A percentile compares a stretch with the other conserved stretches of the same genome.
Conservation (phyloP, 2,888 invertebrate genomes). For the Hipparchia semele region DNA sequence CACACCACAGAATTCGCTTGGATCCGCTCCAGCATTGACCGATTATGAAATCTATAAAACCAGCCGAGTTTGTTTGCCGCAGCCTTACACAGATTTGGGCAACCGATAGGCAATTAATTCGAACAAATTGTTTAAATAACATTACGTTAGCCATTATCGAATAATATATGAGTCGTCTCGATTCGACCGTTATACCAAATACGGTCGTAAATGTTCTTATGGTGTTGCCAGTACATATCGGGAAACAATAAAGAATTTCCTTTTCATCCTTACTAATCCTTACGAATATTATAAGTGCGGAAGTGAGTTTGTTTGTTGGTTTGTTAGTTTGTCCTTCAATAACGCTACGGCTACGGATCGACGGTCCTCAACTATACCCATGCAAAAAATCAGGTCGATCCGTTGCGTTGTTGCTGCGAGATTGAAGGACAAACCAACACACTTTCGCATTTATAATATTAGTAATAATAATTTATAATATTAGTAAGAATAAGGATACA, state of each 20-base stretch:
- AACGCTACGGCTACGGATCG: too few species aligned
- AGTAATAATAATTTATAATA: too few species aligned
- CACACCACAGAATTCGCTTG: constrained; percentile 49
- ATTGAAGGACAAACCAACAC: too few species aligned
- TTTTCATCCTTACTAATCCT: neutral
- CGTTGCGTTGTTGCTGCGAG: too few species aligned
- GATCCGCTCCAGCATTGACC: constrained; percentile 65
- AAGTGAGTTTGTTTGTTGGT: too few species aligned
- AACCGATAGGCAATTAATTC: constrained; percentile 45
- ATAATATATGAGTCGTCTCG: too few species aligned
- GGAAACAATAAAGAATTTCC: neutral
- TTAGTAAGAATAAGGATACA: too few species aligned
- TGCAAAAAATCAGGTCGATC: too few species aligned
- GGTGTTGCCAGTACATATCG: constrained; percentile 3
- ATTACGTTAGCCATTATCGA: constrained; percentile 19
- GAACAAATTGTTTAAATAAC: constrained; percentile 27
- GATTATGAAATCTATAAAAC: constrained; percentile 74
- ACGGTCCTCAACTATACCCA: too few species aligned
- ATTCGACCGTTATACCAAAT: constrained; percentile 1
- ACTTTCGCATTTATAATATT: too few species aligned
- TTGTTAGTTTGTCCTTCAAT: too few species aligned
- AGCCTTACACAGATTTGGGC: constrained; percentile 48
- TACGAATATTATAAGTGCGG: too few species aligned
- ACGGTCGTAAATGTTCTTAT: neutral
- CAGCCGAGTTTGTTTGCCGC: constrained; percentile 62